Evolutionary conservation across 2,888 invertebrate species (phyloP).

Genomic region (Ophion costatus): DNA sequence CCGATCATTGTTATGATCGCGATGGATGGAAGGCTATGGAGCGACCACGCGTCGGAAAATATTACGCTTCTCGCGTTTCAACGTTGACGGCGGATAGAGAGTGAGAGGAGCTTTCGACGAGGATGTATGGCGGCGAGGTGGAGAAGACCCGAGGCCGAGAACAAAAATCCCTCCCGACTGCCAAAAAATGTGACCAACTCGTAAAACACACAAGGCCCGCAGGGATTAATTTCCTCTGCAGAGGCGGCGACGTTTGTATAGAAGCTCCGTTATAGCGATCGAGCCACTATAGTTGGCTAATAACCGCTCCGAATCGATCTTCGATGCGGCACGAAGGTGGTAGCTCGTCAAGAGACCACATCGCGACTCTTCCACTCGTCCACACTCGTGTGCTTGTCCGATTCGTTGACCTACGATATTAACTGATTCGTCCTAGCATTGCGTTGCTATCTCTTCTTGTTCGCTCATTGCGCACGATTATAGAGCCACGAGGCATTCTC

Average conservation of each 20-base stretch:
- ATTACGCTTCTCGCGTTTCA: slow-evolving; percentile 26
- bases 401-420: too few species aligned
- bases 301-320: slow-evolving; percentile 80
- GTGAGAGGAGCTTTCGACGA: slow-evolving; percentile 9
- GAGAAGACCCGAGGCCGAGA: slow-evolving; percentile 42
- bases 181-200: slow-evolving; percentile 71
- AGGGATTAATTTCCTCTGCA: slow-evolving; percentile 76
- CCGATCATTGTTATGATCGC: slow-evolving; percentile 61
- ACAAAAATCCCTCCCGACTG: slow-evolving; percentile 70
- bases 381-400: background rate
- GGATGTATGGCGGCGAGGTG: slow-evolving; percentile 18
- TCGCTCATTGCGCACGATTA: too few species aligned
- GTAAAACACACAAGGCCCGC: slow-evolving; percentile 63
- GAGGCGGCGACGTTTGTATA: slow-evolving; percentile 77
- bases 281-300: slow-evolving; percentile 77
- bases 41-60: slow-evolving; percentile 57
- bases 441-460: too few species aligned
- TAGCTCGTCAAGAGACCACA: background rate
- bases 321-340: slow-evolving; percentile 50
- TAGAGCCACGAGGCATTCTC: too few species aligned
- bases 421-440: too few species aligned
- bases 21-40: slow-evolving; percentile 14
- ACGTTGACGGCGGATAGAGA: background rate
- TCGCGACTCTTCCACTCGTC: background rate
- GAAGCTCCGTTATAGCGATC: slow-evolving; percentile 78